phyloP scores from a whole-genome alignment of 2,113 vertebrate genomes.

The Entomyzon cyanotis region DNA sequence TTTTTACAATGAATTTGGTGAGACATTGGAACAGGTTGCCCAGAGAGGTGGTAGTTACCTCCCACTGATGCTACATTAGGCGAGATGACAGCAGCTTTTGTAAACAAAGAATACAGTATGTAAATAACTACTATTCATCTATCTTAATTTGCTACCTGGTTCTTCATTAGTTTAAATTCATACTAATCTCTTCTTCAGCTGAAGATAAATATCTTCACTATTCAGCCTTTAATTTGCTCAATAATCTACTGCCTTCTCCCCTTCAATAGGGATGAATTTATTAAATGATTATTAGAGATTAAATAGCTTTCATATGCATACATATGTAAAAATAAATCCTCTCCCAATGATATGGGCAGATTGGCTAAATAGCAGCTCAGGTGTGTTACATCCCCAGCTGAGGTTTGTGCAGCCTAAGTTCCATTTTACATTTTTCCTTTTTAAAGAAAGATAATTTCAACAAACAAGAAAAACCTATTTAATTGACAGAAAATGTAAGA shows the following conservation, averaged over 20 bases:
- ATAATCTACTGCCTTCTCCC: not conserved
- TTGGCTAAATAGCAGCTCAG: not conserved
- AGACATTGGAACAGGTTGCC: not conserved
- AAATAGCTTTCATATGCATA: not conserved
- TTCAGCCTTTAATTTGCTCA: slow-evolving; percentile 12
- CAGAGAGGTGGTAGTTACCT: not conserved
- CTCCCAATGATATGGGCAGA: not conserved
- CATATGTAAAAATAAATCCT: not conserved
- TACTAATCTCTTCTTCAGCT: not conserved
- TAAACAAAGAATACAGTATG: not conserved
- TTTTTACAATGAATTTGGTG: not conserved
- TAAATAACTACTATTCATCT: not conserved
- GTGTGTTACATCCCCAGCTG: fast-evolving
- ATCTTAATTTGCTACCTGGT: not conserved
- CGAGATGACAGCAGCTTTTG: not conserved
- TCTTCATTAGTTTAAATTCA: not conserved
- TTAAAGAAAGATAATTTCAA: not conserved
- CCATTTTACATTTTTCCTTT: not conserved
- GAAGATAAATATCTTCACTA: slow-evolving; percentile 1
- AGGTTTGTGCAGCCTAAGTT: not conserved
- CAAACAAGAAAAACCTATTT: not conserved
- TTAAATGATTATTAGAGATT: not conserved
- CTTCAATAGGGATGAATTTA: not conserved
- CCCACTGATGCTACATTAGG: not conserved
- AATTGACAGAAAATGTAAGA: not conserved